Conservation (phyloP, 2,797 vertebrate species). For the Sarcoramphus papa region DNA sequence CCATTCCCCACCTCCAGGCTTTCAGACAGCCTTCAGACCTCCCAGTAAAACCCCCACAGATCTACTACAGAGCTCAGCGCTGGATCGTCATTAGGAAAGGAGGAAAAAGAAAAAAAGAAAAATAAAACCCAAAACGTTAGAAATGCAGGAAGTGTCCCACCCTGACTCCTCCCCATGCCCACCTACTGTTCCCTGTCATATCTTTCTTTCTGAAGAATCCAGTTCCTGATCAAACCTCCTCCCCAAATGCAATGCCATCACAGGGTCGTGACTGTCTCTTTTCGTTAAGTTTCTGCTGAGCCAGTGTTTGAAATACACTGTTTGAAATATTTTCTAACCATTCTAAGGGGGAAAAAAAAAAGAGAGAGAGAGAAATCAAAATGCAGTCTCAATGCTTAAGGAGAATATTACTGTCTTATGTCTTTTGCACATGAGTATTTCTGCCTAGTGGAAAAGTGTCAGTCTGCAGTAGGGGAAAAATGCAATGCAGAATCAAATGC, state of each 20-base stretch:
- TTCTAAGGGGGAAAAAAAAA: slow-evolving; percentile 31
- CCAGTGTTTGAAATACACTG: slow-evolving; percentile 72
- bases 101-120: slow-evolving; percentile 62
- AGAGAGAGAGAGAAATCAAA: slow-evolving; percentile 64
- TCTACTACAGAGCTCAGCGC: slow-evolving; percentile 97
- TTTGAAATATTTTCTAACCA: slow-evolving; percentile 69
- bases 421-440: slow-evolving; percentile 75
- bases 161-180: slow-evolving; percentile 69
- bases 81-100: slow-evolving; percentile 94
- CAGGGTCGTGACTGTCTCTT: slow-evolving; percentile 71
- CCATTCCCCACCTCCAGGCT: slow-evolving; percentile 96
- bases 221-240: slow-evolving; percentile 70
- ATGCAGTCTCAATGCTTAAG: slow-evolving; percentile 69
- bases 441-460: slow-evolving; percentile 72
- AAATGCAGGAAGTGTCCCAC: slow-evolving; percentile 75
- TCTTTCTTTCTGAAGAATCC: slow-evolving; percentile 80
- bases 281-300: slow-evolving; percentile 68
- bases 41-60: slow-evolving; percentile 96
- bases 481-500: slow-evolving; percentile 69
- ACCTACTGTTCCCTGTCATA: slow-evolving; percentile 73
- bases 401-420: slow-evolving; percentile 67
- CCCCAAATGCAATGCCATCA: slow-evolving; percentile 75
- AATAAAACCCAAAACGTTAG: slow-evolving; percentile 68
- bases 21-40: slow-evolving; percentile 99
- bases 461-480: slow-evolving; percentile 57